phyloP scores from a whole-genome alignment of 2,888 invertebrate genomes.

The Lochmaea capreae region DNA sequence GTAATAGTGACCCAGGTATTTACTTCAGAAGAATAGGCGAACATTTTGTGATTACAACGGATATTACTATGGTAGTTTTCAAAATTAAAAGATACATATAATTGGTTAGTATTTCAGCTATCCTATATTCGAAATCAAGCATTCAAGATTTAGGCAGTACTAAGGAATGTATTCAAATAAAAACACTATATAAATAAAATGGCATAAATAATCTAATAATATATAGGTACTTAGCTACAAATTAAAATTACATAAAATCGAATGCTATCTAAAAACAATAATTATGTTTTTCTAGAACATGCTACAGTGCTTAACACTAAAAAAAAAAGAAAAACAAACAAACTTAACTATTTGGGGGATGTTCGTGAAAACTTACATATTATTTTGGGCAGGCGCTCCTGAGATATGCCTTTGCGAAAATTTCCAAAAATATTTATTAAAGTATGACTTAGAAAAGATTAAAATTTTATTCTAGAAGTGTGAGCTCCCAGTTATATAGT shows the following conservation, averaged over 20 bases:
- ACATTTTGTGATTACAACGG: neutral
- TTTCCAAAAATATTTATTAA: slow-evolving; percentile 28
- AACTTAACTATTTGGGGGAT: slow-evolving; percentile 42
- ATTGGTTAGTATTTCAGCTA: too few species aligned
- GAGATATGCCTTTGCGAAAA: slow-evolving; percentile 59
- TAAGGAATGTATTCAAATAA: slow-evolving; percentile 45
- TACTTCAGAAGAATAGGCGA: neutral
- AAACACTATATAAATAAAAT: slow-evolving; percentile 54
- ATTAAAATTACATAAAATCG: slow-evolving; percentile 53
- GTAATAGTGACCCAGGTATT: neutral
- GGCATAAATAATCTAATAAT: slow-evolving; percentile 51
- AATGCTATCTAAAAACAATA: slow-evolving; percentile 50
- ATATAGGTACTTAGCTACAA: slow-evolving; percentile 51
- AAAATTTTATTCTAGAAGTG: neutral
- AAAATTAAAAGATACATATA: too few species aligned
- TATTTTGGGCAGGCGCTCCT: slow-evolving; percentile 63
- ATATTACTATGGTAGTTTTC: too few species aligned
- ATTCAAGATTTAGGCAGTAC: slow-evolving; percentile 22
- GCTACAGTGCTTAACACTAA: slow-evolving; percentile 61
- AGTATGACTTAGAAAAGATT: slow-evolving; percentile 10
- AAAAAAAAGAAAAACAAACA: slow-evolving; percentile 47
- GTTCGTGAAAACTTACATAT: slow-evolving; percentile 61
- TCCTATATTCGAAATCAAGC: neutral
- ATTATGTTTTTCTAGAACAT: slow-evolving; percentile 53
- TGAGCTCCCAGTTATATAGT: neutral